Conservation (phyloP, 1,140 invertebrate genomes). For the Pseudomyrmex sp. region DNA sequence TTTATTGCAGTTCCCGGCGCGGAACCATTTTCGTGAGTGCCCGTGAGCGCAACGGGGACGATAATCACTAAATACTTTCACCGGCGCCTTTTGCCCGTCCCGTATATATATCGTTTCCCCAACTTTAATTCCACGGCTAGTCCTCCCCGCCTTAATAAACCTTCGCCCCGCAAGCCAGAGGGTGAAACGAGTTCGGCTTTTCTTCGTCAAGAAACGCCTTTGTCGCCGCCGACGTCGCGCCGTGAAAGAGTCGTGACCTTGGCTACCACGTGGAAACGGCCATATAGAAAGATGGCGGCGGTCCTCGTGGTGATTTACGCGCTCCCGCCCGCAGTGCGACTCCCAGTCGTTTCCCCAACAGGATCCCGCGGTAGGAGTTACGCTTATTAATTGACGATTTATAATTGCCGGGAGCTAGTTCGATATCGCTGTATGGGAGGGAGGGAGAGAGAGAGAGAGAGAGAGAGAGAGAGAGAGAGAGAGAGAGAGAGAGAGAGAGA, state of each 20-base stretch:
- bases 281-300: conserved; percentile 15
- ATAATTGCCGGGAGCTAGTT: conserved; percentile 74
- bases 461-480: no score
- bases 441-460: no score
- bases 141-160: conserved; percentile 59
- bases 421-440: conserved; percentile 52
- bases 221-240: not conserved
- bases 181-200: conserved; percentile 12
- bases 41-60: not conserved
- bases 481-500: no score
- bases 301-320: conserved; percentile 61
- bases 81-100: conserved; percentile 7
- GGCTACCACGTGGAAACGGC: conserved; percentile 29
- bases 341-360: conserved; percentile 45
- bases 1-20: conserved; percentile 5
- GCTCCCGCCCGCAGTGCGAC: conserved; percentile 26
- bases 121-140: conserved; percentile 52
- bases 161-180: conserved; percentile 12
- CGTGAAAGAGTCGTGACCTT: conserved; percentile 32
- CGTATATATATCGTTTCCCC: not conserved
- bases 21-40: conserved; percentile 27
- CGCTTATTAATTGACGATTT: conserved; percentile 80
- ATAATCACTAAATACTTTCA: conserved; percentile 48
- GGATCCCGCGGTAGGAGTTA: conserved; percentile 62
- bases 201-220: conserved; percentile 14